Evolutionary conservation across 1,140 invertebrate species (phyloP).

Genomic region (Dreissena rostriformis): DNA sequence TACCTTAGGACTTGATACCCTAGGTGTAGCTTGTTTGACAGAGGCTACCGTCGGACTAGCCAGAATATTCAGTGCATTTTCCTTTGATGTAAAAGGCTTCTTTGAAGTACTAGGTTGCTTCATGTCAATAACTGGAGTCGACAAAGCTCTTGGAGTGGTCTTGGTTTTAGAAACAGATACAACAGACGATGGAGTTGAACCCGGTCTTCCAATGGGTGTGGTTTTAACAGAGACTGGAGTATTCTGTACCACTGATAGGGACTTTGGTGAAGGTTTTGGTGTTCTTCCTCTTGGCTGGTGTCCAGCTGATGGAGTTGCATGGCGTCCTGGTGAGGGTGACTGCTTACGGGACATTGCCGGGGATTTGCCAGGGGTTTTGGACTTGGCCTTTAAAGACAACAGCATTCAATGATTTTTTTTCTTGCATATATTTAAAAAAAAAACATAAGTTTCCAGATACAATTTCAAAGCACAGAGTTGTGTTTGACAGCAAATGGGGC

Average conservation of each 20-base stretch:
- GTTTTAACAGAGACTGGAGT: conserved; percentile 7
- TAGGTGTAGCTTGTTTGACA: conserved; percentile 8
- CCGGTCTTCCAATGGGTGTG: background rate
- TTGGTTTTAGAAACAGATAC: background rate
- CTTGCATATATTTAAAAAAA: too few species aligned
- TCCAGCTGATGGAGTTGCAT: background rate
- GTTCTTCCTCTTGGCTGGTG: conserved; percentile 43
- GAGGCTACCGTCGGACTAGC: background rate
- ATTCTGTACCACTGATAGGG: background rate
- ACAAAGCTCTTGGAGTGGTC: conserved; percentile 7
- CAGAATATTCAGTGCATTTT: background rate
- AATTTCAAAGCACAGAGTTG: too few species aligned
- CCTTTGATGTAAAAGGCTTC: background rate
- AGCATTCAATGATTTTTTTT: too few species aligned
- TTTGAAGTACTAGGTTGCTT: background rate
- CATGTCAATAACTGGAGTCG: background rate
- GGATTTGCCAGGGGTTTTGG: conserved; percentile 19
- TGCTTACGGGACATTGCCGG: conserved; percentile 29
- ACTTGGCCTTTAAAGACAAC: conserved; percentile 29
- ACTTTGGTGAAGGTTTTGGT: conserved; percentile 32
- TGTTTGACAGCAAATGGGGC: too few species aligned
- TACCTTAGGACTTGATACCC: conserved; percentile 3
- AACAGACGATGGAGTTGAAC: conserved; percentile 5
- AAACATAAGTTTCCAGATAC: too few species aligned
- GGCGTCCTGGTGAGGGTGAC: conserved; percentile 37